Evolutionary conservation across 2,888 invertebrate genomes (phyloP), one percentile per base, ranked within the genome.

Genomic region (Sceliomorpha sp.): DNA sequence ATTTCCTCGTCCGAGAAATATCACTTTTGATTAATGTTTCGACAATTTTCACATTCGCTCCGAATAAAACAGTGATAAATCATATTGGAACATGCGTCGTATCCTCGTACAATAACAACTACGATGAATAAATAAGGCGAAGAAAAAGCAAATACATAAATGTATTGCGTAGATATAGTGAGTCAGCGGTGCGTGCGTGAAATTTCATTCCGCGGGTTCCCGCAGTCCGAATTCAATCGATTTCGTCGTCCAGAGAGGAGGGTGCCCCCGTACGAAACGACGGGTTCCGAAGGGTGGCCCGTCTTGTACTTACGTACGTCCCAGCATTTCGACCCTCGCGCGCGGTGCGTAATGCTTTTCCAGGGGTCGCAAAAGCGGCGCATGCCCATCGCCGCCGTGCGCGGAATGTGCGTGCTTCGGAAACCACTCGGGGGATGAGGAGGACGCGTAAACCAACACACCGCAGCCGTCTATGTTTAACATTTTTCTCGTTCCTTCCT

Each of bases 141-240:
- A 15, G 36, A 34, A 45, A 39, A 15, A 32, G 31, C 40, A 53
- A 53, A 45, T 48, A 37, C 47, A 20, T 56, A 56, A 48, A n/a
- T n/a, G n/a, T n/a, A n/a, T n/a, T 44, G 63, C 63, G 63, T 51
- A 64, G 29, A 29, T 66, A 58, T 66, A 51, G 66, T 53, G 53
- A 56, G 45, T 66, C 53, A 66, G 47, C 47, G 58, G 15, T 53
- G 66, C 40, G 50, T 58, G 64, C 45, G 51, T 51, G 51, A 47
- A 66, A 66, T 66, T 66, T 45, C 58, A 58, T 66, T 66, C 51
- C 51, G 27, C 8, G 29, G 3, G 29, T 8, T 29, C 29, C 29
- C 29, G 29, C 29, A 51, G 64, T 64, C 58, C 40, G 40, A 66
- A 59, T 59, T 51, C 37, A 66, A 66, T 66, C 66, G 66, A 66